A percentile compares a stretch with the other conserved stretches of the same genome.
Conservation (phyloP, 1,140 invertebrate genomes). For the Heliconius himera region DNA sequence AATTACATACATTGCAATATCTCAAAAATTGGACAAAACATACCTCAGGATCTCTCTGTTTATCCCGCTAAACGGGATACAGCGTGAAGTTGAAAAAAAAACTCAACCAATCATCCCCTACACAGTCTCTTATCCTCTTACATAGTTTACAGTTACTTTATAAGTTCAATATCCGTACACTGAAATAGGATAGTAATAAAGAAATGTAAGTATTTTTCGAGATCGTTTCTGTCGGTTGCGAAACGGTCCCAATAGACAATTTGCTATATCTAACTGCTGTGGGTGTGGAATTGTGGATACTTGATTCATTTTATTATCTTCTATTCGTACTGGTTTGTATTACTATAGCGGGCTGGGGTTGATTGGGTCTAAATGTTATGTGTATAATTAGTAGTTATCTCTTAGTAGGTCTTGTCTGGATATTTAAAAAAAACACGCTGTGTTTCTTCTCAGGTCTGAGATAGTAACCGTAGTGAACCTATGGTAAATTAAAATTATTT, state of each 20-base stretch:
- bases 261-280: not conserved
- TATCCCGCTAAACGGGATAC: too few species aligned
- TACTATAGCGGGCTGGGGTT: not conserved
- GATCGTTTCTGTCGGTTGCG: not conserved
- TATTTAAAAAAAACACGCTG: too few species aligned
- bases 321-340: not conserved
- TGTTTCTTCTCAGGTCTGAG: too few species aligned
- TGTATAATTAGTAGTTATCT: not conserved
- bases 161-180: slow-evolving; percentile 10
- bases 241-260: slow-evolving; percentile 1
- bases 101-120: not conserved
- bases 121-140: not conserved
- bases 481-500: too few species aligned
- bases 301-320: slow-evolving; percentile 4
- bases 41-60: not conserved
- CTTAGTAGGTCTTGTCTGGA: too few species aligned
- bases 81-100: too few species aligned
- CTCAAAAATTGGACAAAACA: not conserved
- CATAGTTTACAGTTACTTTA: not conserved
- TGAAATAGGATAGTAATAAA: slow-evolving; percentile 9
- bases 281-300: not conserved
- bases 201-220: slow-evolving; percentile 11
- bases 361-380: not conserved
- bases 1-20: not conserved
- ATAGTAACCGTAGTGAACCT: too few species aligned